These are phyloP conservation scores for Saturnia japonica DNA, from an alignment of 2,888 invertebrate species.

Conservation along the genomic window DNA sequence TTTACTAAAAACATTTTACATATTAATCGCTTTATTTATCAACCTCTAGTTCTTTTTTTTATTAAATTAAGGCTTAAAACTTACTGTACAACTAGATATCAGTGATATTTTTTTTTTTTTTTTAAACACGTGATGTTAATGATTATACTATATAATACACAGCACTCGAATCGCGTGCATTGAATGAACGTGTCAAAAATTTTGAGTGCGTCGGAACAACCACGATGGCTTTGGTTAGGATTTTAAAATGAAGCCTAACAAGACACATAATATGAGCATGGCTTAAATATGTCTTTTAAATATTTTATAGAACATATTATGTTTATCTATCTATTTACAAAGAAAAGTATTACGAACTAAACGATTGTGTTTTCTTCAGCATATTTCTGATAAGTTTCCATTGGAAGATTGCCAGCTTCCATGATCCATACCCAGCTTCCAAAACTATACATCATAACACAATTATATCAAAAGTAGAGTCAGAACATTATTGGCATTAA, in stretches of 20 bases:
- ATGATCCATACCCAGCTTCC: conserved; percentile 47
- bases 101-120: too few relatives aligned
- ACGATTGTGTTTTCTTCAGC: conserved; percentile 48
- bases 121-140: too few relatives aligned
- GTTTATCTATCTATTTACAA: not conserved
- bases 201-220: not conserved
- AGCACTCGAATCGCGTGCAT: not conserved
- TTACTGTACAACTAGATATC: too few relatives aligned
- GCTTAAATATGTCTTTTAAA: not conserved
- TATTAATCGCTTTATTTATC: too few relatives aligned
- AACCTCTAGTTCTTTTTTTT: too few relatives aligned
- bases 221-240: not conserved
- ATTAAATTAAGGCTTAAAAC: too few relatives aligned
- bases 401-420: conserved; percentile 24
- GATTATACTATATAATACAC: too few relatives aligned
- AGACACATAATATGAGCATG: not conserved
- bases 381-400: conserved; percentile 41
- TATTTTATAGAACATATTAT: not conserved
- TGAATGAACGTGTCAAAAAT: not conserved
- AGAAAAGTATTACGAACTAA: not conserved
- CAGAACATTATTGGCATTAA: conserved; percentile 39
- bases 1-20: too few relatives aligned
- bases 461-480: conserved; percentile 44
- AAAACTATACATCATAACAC: conserved; percentile 61
- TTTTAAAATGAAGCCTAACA: not conserved